Conservation (phyloP, 2,113 vertebrate species). For the Pseudorectes ferrugineus region DNA sequence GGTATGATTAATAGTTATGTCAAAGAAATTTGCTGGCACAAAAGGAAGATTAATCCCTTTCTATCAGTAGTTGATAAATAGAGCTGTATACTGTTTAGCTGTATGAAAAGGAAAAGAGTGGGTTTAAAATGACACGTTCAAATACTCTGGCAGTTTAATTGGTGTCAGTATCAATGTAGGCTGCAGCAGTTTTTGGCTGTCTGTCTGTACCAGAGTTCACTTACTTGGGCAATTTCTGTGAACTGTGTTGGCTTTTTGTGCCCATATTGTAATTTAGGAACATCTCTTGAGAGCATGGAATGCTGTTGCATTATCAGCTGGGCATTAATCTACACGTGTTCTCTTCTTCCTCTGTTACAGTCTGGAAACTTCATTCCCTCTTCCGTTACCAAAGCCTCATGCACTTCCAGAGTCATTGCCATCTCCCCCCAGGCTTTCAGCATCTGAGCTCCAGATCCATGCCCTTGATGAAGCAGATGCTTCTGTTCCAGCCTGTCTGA, state of each 20-base stretch:
- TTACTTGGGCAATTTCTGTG: not conserved
- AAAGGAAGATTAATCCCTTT: not conserved
- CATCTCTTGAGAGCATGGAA: not conserved
- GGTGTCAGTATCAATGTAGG: not conserved
- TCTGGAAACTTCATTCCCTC: slow-evolving; percentile 44
- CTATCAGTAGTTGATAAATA: not conserved
- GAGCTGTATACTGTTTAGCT: not conserved
- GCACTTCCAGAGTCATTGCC: slow-evolving; percentile 26
- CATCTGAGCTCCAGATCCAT: slow-evolving; percentile 38
- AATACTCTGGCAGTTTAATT: not conserved
- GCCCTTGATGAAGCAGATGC: slow-evolving; percentile 38
- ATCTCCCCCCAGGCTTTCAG: slow-evolving; percentile 29
- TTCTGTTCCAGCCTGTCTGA: slow-evolving; percentile 33
- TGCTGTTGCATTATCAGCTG: not conserved
- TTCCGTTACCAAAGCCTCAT: slow-evolving; percentile 56
- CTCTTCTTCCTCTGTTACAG: slow-evolving; percentile 13
- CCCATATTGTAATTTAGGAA: not conserved
- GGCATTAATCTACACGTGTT: not conserved
- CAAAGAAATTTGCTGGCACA: not conserved
- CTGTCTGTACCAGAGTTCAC: not conserved
- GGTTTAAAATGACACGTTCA: not conserved
- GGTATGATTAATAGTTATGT: not conserved
- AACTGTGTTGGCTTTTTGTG: not conserved
- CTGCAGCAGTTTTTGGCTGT: not conserved
- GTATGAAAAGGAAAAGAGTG: not conserved